phyloP scores from a whole-genome alignment of 2,113 vertebrate species.

The Bolborhynchus lineola region DNA sequence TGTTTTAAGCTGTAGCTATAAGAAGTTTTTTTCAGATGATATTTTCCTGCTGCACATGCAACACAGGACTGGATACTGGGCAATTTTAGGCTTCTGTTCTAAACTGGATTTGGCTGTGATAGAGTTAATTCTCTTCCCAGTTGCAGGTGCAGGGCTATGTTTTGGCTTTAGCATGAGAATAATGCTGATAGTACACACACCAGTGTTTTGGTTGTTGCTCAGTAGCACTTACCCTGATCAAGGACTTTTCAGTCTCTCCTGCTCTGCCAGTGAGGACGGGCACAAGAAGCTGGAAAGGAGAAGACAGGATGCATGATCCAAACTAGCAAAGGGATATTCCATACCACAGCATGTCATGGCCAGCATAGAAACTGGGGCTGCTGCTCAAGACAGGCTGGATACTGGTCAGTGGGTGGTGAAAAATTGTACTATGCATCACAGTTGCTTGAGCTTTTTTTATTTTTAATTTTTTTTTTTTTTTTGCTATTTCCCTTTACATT shows the following conservation, averaged over 20 bases:
- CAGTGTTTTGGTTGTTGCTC: not conserved
- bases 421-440: not conserved
- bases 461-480: not conserved
- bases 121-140: not conserved
- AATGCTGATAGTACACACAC: not conserved
- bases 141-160: not conserved
- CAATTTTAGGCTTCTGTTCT: not conserved
- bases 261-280: not conserved
- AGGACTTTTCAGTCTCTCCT: not conserved
- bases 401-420: not conserved
- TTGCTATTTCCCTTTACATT: not conserved
- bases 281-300: not conserved
- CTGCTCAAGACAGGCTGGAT: not conserved
- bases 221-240: not conserved
- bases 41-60: not conserved
- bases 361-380: not conserved
- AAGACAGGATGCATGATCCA: not conserved
- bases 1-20: not conserved
- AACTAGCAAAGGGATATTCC: not conserved
- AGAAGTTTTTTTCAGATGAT: not conserved
- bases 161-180: not conserved
- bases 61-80: not conserved
- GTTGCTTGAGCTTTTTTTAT: not conserved
- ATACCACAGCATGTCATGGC: not conserved
- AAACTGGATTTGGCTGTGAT: not conserved